phyloP scores from a whole-genome alignment of 2,888 invertebrate genomes.

The Tortricodes alternella region DNA sequence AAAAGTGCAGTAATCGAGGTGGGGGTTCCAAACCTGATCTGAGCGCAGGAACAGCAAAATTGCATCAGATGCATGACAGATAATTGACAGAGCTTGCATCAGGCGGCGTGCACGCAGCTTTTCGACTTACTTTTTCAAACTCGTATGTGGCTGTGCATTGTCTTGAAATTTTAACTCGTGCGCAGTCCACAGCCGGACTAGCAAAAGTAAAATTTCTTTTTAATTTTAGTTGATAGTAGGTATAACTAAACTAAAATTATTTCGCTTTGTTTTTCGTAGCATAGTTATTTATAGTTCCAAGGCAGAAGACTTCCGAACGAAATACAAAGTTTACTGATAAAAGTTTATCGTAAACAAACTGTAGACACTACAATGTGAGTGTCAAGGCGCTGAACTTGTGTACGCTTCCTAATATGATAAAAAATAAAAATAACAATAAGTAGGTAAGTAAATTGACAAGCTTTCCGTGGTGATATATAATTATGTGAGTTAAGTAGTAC shows the following conservation, averaged over 20 bases:
- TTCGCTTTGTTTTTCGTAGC: not conserved
- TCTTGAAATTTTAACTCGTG: too few species aligned
- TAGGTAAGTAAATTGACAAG: not conserved
- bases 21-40: conserved; percentile 38
- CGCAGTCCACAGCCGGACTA: too few species aligned
- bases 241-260: too few species aligned
- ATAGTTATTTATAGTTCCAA: not conserved
- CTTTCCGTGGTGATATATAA: too few species aligned
- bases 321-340: not conserved
- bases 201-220: too few species aligned
- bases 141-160: too few species aligned
- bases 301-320: not conserved
- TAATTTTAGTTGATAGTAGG: too few species aligned
- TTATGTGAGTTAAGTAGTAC: not conserved
- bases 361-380: conserved; percentile 1
- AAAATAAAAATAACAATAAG: not conserved
- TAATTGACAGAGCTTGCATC: conserved; percentile 48
- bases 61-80: conserved; percentile 58
- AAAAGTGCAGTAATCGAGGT: conserved; percentile 13
- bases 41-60: conserved; percentile 49
- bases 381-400: conserved; percentile 31
- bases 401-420: conserved; percentile 31
- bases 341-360: conserved; percentile 3
- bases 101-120: conserved; percentile 30
- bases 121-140: not conserved